Evolutionary conservation across 2,888 invertebrate genomes (phyloP), one percentile per base, ranked within the genome.

Genomic region (Ypsolopha sequella): DNA sequence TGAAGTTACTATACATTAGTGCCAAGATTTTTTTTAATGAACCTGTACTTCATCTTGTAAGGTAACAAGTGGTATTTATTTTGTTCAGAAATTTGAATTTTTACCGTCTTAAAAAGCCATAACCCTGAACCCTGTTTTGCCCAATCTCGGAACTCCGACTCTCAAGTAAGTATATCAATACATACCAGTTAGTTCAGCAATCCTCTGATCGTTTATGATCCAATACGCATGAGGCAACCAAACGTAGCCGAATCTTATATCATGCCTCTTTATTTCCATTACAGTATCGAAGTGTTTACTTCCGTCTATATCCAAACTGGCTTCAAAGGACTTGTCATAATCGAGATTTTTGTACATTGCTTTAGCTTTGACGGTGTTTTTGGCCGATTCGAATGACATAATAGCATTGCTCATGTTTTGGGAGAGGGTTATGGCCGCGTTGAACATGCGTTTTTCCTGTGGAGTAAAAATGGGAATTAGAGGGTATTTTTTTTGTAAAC

Each of bases 301-400:
- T 0, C 93, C 91, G 62, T 95, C 92, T 6, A 93, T 90, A 58
- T 94, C 91, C 1, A 95, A 66, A 33, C 90, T 91, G 0, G 94
- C 86, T 58, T 93, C 90, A 6, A 95, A 65, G 7, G 89, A 89
- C 55, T 92, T 91, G 63, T 93, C 91, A 54, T 90, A 87, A 0
- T 89, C 90, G 35, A 91, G 87, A 64, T 92, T 92, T 51, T 90
- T 90, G 59, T 93, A 94, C 54, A 89, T 88, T 0, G 93, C 95
- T 56, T 91, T 89, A 0, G 94, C 94, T 48, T 90, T 82, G 6
- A 94, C 80, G 0, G 87, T 89, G 56, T 90, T 91, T 14, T 89
- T 88, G 2, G 90, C 89, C 1, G 93, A 93, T 58, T 91, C 89
- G 51, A 94, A 84, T 1, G 90, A 72, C 14, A 95, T 72, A 0